A percentile compares a stretch with the other conserved stretches of the same genome.
These are phyloP conservation scores for Apoda limacodes DNA, from an alignment of 2,888 invertebrate genomes.

Conservation along the genomic window DNA sequence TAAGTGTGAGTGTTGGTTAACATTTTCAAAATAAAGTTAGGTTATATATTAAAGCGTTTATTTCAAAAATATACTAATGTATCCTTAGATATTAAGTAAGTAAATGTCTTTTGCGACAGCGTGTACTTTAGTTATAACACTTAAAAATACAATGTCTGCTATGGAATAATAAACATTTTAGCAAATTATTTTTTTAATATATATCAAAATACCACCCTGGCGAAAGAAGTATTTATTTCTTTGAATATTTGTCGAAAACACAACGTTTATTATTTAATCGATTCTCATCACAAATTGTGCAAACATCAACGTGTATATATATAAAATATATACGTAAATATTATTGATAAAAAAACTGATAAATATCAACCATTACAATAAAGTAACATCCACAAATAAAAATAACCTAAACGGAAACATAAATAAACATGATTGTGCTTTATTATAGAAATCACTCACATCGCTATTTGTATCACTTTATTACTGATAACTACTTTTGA, in stretches of 20 bases:
- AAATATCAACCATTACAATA: too few relatives aligned
- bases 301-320: conserved; percentile 41
- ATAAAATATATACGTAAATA: conserved; percentile 46
- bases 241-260: conserved; percentile 8
- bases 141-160: conserved; percentile 43
- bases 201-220: conserved; percentile 38
- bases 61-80: conserved; percentile 46
- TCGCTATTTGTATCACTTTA: conserved; percentile 41
- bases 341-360: conserved; percentile 40
- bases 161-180: conserved; percentile 35
- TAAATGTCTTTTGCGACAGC: conserved; percentile 60
- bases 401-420: conserved; percentile 28
- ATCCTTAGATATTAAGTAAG: conserved; percentile 53
- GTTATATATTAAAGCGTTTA: conserved; percentile 64
- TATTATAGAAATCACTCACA: conserved; percentile 46
- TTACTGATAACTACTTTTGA: conserved; percentile 27
- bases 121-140: conserved; percentile 56
- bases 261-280: neutral
- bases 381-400: conserved; percentile 6
- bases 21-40: conserved; percentile 51
- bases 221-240: conserved; percentile 33
- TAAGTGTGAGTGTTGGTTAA: conserved; percentile 67
- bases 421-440: conserved; percentile 58
- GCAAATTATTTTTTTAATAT: conserved; percentile 20
- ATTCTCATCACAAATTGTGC: conserved; percentile 39